Evolutionary conservation across 2,113 vertebrate genomes (phyloP).

Genomic region (Speoplatyrhinus poulsoni): DNA sequence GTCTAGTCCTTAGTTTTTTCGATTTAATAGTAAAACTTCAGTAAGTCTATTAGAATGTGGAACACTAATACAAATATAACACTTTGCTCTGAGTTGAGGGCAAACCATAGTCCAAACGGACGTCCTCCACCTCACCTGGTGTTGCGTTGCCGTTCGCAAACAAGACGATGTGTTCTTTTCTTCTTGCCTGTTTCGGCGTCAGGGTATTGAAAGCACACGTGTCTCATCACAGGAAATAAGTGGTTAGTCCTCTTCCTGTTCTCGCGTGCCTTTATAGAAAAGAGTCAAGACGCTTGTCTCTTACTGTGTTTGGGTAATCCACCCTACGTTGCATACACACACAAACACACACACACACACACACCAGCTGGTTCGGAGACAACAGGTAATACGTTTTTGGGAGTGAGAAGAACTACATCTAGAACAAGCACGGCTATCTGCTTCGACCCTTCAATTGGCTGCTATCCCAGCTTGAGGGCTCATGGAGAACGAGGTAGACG

Average conservation of each 20-base stretch:
- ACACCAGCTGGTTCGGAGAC: conserved; percentile 20
- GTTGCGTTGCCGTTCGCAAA: too few species aligned
- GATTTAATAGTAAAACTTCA: conserved; percentile 9
- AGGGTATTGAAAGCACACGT: conserved; percentile 4
- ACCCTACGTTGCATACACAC: conserved; percentile 19
- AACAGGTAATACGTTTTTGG: conserved; percentile 42
- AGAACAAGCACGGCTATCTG: background rate
- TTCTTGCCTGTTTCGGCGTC: background rate
- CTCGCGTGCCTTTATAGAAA: conserved; percentile 21
- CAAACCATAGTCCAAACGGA: too few species aligned
- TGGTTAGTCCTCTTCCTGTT: conserved; percentile 71
- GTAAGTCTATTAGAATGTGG: too few species aligned
- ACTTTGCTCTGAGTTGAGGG: too few species aligned
- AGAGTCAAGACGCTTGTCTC: conserved; percentile 32
- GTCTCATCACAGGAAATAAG: conserved; percentile 76
- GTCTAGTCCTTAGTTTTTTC: background rate
- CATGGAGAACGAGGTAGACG: conserved; percentile 80
- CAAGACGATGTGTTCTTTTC: background rate
- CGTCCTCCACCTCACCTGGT: too few species aligned
- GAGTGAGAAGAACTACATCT: conserved; percentile 8
- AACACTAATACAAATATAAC: too few species aligned
- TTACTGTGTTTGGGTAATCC: conserved; percentile 21
- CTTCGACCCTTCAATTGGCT: background rate
- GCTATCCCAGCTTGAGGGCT: conserved; percentile 4
- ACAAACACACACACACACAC: background rate